Base-by-base conservation (phyloP, 1,140 invertebrate genomes). In the Agraylea sexmaculata region DNA sequence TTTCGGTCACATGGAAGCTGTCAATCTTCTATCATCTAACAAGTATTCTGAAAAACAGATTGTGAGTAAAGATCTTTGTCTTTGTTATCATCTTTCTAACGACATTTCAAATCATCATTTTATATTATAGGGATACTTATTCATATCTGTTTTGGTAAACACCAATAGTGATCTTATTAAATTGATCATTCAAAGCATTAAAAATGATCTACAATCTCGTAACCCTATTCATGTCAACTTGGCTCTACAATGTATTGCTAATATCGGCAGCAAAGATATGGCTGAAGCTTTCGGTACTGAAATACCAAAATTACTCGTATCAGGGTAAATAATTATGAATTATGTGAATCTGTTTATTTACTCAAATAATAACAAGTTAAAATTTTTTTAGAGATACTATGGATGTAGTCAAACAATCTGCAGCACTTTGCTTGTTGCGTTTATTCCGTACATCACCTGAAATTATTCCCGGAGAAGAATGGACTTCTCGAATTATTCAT, bases 31-130 rank as follows among this genome's bases (percentile, higher is more conserved):
- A n/a, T 97, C 92, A 48, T 99, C 95, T 21, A 99, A 99, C 61
- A 99, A 99, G 74, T 99, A 99, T 71, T 99, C 95, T 27, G 96
- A 99, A 66, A 99, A 99, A 73, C 96, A 99, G 78, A 99, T 99
- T 68, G 95, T 95, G 77, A 78, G 85, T 76, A 32, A n/a, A n/a
- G n/a, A n/a, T 37, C 30, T 23, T 28, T 21, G 28, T 12, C 21
- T 10, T 33, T 21, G 18, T 42, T 35, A 7, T 19, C 11, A 25
- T 25, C 29, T 12, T 12, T 31, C 29, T 12, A 5, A 12, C 11
- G 6, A 11, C 25, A 8, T 2, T 5, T 4, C 11, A 25, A 32
- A n/a, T 25, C 43, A 32, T 8, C 13, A 50, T 47, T 48, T 53
- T 52, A 37, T 49, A 51, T 74, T 76, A 23, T 60, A 95, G 92